phyloP scores from a whole-genome alignment of 2,888 invertebrate genomes.

The Scaptomyza parva region DNA sequence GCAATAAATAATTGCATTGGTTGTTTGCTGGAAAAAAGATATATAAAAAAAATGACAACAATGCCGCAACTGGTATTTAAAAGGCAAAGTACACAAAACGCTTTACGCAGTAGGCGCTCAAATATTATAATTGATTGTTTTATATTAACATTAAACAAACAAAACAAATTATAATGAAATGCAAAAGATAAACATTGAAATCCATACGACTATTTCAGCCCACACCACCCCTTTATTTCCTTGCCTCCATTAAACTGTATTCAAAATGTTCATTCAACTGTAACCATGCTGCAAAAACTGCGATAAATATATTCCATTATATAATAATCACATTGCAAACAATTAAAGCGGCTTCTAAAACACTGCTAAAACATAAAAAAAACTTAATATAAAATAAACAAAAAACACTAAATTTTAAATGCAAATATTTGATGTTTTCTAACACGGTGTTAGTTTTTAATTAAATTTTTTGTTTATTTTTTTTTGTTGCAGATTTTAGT shows the following conservation, averaged over 20 bases:
- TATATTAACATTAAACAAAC: conserved; percentile 70
- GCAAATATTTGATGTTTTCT: conserved; percentile 46
- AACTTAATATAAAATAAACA: neutral
- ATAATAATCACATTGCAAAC: conserved; percentile 66
- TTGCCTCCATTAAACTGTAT: conserved; percentile 15
- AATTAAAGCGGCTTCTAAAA: conserved; percentile 36
- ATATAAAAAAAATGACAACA: neutral
- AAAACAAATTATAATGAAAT: conserved; percentile 59
- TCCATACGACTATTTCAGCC: conserved; percentile 15
- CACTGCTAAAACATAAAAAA: conserved; percentile 6
- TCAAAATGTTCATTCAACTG: conserved; percentile 56
- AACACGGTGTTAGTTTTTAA: conserved; percentile 10
- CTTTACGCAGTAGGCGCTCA: conserved; percentile 9
- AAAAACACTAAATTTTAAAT: conserved; percentile 5
- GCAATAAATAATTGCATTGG: conserved; percentile 45
- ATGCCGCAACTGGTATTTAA: conserved; percentile 7
- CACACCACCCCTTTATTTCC: conserved; percentile 4
- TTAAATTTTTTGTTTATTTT: conserved; percentile 4
- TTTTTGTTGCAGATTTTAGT: neutral
- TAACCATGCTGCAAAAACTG: conserved; percentile 52
- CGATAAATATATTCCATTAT: conserved; percentile 55
- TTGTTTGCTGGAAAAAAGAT: conserved; percentile 3
- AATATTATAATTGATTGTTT: conserved; percentile 59
- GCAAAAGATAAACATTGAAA: conserved; percentile 52
- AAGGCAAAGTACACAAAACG: conserved; percentile 4